Evolutionary conservation across 1,140 invertebrate species (phyloP), one percentile per base, ranked within the genome.

Genomic region (Rhyacophila brunnea): DNA sequence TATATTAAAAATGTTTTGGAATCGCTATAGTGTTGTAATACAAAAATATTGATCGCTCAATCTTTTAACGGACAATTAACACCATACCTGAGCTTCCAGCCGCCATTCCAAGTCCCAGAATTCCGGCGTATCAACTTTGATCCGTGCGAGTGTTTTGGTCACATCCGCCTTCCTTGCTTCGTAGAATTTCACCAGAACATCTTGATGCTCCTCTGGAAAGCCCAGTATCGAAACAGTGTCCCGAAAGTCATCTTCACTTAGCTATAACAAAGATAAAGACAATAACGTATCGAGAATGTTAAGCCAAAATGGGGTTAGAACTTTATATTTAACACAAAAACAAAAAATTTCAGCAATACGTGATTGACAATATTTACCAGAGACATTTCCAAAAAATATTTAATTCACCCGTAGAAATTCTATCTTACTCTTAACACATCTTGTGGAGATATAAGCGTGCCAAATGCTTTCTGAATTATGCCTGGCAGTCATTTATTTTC

Each of bases 41-140:
- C n/a, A n/a, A n/a, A n/a, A n/a, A n/a, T n/a, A n/a, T n/a, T n/a
- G n/a, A n/a, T n/a, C n/a, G n/a, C n/a, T n/a, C n/a, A n/a, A n/a
- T n/a, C n/a, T n/a, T n/a, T n/a, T n/a, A n/a, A n/a, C n/a, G n/a
- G n/a, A n/a, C n/a, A n/a, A n/a, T n/a, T n/a, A n/a, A n/a, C n/a
- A n/a, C n/a, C n/a, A n/a, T n/a, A 64, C 62, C 55, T 64, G 62
- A 14, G 48, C 56, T 54, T 65, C 54, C 5, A 62, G 34, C 17
- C 64, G 40, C 64, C 64, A 65, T 17, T 62, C 42, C 19, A 65
- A 48, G 38, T 62, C 55, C 34, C 43, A 11, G 34, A 53, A 65
- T 14, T 36, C 46, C 6, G 50, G 54, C 1, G 48, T 32, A 35
- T 56, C 38, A 9, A 61, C 18, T 11, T 44, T 34, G 2, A 65